These are phyloP conservation scores for Petrocephalus sullivani DNA, from an alignment of 2,797 vertebrate genomes.

Conservation along the genomic window DNA sequence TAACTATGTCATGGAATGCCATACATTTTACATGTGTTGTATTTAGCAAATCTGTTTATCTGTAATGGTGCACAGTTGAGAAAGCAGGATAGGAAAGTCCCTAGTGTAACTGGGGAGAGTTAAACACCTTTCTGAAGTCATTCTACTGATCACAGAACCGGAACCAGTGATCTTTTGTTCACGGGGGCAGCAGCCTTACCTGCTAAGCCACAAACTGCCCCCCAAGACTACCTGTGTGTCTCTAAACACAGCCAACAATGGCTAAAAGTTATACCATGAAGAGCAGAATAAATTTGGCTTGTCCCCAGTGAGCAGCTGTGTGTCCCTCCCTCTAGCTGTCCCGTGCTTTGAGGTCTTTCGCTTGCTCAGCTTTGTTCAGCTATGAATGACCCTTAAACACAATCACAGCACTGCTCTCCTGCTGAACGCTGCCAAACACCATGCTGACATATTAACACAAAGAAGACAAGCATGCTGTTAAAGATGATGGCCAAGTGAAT, in stretches of 20 bases:
- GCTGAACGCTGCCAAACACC: background rate
- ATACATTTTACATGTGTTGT: background rate
- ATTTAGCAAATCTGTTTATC: background rate
- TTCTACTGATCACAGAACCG: background rate
- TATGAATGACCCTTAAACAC: background rate
- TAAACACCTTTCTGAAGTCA: background rate
- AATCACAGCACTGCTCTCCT: background rate
- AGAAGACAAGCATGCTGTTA: conserved; percentile 54
- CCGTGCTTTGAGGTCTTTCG: conserved; percentile 24
- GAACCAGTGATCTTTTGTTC: background rate
- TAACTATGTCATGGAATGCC: conserved; percentile 33
- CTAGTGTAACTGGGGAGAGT: background rate
- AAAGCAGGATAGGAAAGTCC: background rate
- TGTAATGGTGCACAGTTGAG: background rate
- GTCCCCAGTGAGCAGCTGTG: background rate
- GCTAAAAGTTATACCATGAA: background rate
- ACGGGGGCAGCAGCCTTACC: background rate
- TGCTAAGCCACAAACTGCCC: background rate
- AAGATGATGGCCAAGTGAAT: conserved; percentile 46
- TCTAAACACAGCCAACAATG: background rate
- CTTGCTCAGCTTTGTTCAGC: background rate
- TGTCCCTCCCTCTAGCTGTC: conserved; percentile 29
- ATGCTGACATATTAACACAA: conserved; percentile 36
- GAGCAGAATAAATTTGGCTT: background rate
- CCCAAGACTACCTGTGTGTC: background rate